Evolutionary conservation across 2,888 invertebrate species (phyloP), one percentile per base, ranked within the genome.

Genomic region (Drosophila paranaensis): DNA sequence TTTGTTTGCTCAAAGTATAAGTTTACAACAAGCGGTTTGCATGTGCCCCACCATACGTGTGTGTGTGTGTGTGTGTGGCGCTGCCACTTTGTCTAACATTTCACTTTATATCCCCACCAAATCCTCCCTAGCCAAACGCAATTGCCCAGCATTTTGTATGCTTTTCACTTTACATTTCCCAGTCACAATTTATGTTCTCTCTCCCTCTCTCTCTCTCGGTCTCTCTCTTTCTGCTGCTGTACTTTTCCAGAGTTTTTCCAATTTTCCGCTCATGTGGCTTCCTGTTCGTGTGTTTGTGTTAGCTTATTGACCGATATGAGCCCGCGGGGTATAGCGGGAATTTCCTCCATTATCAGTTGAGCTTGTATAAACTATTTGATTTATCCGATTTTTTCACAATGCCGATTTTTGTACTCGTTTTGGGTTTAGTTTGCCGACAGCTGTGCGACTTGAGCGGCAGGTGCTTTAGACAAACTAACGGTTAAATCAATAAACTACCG

Each of bases 211-310:
- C 56, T 53, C 74, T 43, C 33, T 2, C 53, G 56, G 68, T 45
- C 25, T 25, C 20, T 71, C 63, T 60, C 43, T 11, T 56, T 54
- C 63, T 50, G 42, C 63, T 60, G 25, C 48, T 70, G 77, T 70
- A 65, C 76, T 82, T 78, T 82, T 57, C 60, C 71, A 66, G 71
- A 74, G 78, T 82, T 82, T 85, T 83, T 80, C 71, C 84, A 84
- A 84, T 84, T 86, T 84, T 86, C 82, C 87, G 78, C 84, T 86
- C 78, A 79, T 83, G 79, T 77, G 79, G 77, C 81, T 83, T 82
- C 83, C 83, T 81, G 83, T 39, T 14, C 60, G 60, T 50, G 61
- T 30, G 40, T 30, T n/a, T 58, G 58, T 40, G 55, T 55, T 27
- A 30, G 42, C 72, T 76, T 70, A 76, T 67, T 70, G 58, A 58